These are phyloP conservation scores for Charina bottae DNA, from an alignment of 2,113 vertebrate genomes.

Conservation along the genomic window DNA sequence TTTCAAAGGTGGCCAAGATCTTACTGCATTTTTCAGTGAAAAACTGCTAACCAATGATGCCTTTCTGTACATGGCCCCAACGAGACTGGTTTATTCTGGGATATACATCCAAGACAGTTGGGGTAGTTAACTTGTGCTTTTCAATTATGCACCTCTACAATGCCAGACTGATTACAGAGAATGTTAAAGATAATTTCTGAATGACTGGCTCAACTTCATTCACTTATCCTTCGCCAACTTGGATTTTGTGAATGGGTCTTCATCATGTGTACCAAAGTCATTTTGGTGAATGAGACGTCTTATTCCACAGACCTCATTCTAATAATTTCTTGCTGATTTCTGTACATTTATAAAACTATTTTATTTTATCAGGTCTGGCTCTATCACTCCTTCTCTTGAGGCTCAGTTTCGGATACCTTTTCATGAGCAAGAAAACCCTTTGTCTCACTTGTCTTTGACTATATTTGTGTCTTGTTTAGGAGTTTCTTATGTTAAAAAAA, in stretches of 20 bases:
- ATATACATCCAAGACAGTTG: too few relatives aligned
- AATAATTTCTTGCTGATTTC: rapidly evolving
- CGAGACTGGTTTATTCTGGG: not conserved
- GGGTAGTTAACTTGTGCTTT: too few relatives aligned
- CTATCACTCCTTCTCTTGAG: slow-evolving; percentile 21
- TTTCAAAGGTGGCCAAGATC: not conserved
- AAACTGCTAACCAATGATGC: not conserved
- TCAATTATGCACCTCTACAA: not conserved
- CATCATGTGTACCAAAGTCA: not conserved
- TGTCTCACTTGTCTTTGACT: not conserved
- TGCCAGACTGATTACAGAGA: not conserved
- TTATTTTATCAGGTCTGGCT: slow-evolving; percentile 30
- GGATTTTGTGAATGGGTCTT: slow-evolving; percentile 29
- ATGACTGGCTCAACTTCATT: not conserved
- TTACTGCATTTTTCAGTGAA: not conserved
- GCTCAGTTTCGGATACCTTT: not conserved
- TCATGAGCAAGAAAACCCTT: not conserved
- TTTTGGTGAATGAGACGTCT: not conserved
- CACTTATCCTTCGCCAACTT: not conserved
- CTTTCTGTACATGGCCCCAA: not conserved
- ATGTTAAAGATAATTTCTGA: slow-evolving; percentile 20
- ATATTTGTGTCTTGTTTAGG: slow-evolving; percentile 21
- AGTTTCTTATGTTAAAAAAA: not conserved
- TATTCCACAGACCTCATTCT: slow-evolving; percentile 37
- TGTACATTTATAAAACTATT: slow-evolving; percentile 21